These are phyloP conservation scores for Alca torda DNA, from an alignment of 2,797 vertebrate species.

Conservation along the genomic window DNA sequence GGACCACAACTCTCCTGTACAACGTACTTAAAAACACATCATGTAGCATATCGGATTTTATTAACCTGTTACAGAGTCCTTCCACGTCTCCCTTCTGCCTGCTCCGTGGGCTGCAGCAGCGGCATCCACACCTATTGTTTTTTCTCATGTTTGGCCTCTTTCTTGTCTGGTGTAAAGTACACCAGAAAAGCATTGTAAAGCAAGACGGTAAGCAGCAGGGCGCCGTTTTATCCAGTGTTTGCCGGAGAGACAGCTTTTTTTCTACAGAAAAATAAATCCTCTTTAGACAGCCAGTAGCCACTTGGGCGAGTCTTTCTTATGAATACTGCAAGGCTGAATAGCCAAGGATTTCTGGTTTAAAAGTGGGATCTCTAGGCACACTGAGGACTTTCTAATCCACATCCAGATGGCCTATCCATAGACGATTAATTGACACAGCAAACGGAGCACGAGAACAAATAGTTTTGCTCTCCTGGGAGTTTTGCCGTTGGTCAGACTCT, in stretches of 20 bases:
- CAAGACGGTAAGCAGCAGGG: neutral
- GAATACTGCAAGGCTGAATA: neutral
- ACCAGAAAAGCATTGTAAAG: neutral
- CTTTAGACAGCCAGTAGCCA: neutral
- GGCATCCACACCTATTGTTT: neutral
- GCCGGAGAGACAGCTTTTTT: neutral
- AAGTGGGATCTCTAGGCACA: neutral
- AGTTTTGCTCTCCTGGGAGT: neutral
- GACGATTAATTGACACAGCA: neutral
- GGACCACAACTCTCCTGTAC: neutral
- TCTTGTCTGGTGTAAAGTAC: neutral
- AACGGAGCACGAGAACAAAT: neutral
- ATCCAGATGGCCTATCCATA: neutral
- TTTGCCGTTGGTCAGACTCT: neutral
- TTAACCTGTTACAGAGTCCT: neutral
- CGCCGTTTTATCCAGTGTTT: neutral
- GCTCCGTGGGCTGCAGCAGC: neutral
- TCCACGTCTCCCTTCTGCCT: neutral
- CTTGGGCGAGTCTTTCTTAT: neutral
- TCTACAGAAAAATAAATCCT: neutral
- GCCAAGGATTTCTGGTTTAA: neutral
- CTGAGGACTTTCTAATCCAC: neutral
- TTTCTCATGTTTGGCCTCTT: neutral
- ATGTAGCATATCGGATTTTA: rapidly evolving
- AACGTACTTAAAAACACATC: neutral